Base-by-base conservation (phyloP, 2,888 invertebrate genomes). In the Campoplex nolae region DNA sequence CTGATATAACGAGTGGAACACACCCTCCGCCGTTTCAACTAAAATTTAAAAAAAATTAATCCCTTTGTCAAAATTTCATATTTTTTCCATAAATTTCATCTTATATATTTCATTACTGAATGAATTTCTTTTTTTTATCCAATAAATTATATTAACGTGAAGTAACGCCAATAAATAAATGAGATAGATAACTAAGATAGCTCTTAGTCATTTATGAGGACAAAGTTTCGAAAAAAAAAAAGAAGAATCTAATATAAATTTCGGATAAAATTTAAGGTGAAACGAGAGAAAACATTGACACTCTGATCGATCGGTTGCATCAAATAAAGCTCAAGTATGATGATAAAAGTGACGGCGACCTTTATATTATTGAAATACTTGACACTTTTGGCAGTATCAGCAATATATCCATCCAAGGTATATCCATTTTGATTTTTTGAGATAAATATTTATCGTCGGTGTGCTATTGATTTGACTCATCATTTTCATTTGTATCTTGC, bases 341-440 rank as follows among this genome's bases (percentile, higher is more conserved):
- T 45, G 56, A 9, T 18, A 88, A 89, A 16, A 85, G 88, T 0
- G 88, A 89, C 56, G 74, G 82, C 32, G 85, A 86, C 45, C 58
- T 70, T 38, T 83, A 90, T 78, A 89, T 92, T 32, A 79, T 89
- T 23, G 76, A 90, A 56, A 89, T 92, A 74, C 85, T 92, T 76
- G 92, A 92, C 78, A 90, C 89, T 4, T 89, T 92, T 42, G 89
- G 90, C n/a, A 88, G 90, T 56, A 81, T 89, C 80, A 90, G 88
- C 79, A 89, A 90, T 87, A 90, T 89, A 28, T 92, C 89, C 1
- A 87, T 89, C n/a, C 90, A 88, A 90, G 92, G 93, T 83, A 67
- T 42, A 35, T 56, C 42, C 7, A 54, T 54, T 32, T 6, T 54
- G 0, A 16, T 68, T 42, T 16, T 54, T 13, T 28, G 9, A 54